Evolutionary conservation across 2,888 invertebrate species (phyloP), one percentile per base, ranked within the genome.

Genomic region (Aleiodes testaceus): DNA sequence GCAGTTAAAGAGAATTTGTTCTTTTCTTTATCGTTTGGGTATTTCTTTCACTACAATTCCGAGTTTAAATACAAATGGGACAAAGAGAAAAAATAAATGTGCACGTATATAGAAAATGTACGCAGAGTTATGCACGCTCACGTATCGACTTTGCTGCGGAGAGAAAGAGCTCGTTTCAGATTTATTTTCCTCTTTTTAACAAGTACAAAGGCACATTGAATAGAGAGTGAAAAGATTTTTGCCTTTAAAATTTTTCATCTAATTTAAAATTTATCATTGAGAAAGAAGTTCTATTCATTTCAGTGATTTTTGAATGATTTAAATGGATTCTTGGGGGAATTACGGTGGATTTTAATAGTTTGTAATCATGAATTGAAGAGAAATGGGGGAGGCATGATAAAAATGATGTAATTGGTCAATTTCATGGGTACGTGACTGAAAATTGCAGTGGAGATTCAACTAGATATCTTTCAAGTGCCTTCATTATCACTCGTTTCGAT

Each of bases 91-190:
- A 49, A 49, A 16, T 49, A 36, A 59, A 59, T 7, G 59, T 5
- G 53, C 59, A 36, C 59, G 36, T 59, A 36, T 59, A 36, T 59
- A 36, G 36, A 20, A 26, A 36, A 59, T 36, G 42, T 30, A 59
- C 53, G 53, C 53, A 53, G 53, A 53, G 53, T 53, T 53, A 53
- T 53, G 53, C 53, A 22, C 18, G 22, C 53, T 53, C 53, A 53
- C 53, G 53, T 53, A 18, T 49, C 50, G 18, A 49, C 50, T 49
- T 18, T 55, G 20, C 30, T n/a, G 1, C n/a, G 9, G 55, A 18
- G 55, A 55, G 30, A 59, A 14, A 20, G 59, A 59, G 59, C 59
- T 59, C 42, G 59, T 36, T 59, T 59, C n/a, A n/a, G 26, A 59
- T 14, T 59, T 59, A 26, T 59, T 49, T 49, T 49, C 16, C 11